phyloP scores from a whole-genome alignment of 2,888 invertebrate genomes.

The Heteromurus nitidus region DNA sequence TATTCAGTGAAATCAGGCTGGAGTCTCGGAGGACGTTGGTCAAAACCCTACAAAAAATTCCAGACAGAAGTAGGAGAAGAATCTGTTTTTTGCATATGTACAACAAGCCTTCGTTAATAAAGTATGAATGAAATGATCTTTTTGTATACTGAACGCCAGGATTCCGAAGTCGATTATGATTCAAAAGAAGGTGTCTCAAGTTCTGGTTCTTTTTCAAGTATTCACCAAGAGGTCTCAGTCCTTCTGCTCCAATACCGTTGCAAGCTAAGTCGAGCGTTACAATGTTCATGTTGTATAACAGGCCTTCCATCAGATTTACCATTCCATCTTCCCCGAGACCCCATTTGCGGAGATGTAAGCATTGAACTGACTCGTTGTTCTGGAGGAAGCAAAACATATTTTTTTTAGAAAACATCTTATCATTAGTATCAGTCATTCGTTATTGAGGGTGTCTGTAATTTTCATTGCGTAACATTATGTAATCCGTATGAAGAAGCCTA shows the following conservation, averaged over 20 bases:
- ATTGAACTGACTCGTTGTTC: constrained; percentile 69
- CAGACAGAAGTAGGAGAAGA: no score
- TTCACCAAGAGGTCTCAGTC: constrained; percentile 58
- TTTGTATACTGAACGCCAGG: constrained; percentile 68
- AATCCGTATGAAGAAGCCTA: no score
- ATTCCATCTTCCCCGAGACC: constrained; percentile 71
- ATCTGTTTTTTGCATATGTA: no score
- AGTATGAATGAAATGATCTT: not conserved
- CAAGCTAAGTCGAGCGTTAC: constrained; percentile 68
- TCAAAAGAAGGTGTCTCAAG: constrained; percentile 69
- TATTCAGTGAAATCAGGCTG: constrained; percentile 65
- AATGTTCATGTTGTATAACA: constrained; percentile 59
- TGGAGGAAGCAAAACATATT: constrained; percentile 32
- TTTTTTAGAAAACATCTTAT: no score
- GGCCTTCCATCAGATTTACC: constrained; percentile 68
- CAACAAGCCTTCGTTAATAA: constrained; percentile 6
- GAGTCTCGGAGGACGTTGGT: constrained; percentile 60
- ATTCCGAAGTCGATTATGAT: constrained; percentile 69
- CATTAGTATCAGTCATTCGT: no score
- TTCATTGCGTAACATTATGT: no score
- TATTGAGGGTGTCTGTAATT: no score
- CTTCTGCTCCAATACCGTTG: constrained; percentile 70
- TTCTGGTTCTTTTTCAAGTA: constrained; percentile 66
- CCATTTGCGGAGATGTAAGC: constrained; percentile 72
- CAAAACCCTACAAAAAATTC: constrained; percentile 41